These are phyloP conservation scores for Anastrepha ludens DNA, from an alignment of 1,140 invertebrate genomes.

Conservation along the genomic window DNA sequence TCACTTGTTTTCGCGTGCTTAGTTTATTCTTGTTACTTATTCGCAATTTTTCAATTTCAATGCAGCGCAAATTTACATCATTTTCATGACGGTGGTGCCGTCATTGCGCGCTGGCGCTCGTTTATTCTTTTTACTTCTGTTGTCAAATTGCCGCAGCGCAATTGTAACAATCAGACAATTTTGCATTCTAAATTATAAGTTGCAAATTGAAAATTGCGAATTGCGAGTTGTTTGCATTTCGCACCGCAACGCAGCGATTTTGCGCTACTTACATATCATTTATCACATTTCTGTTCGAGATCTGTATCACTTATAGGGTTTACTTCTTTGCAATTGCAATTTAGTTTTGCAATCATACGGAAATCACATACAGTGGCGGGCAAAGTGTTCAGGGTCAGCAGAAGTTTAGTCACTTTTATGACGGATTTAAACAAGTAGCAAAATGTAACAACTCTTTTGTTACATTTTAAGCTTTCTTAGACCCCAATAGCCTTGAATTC, in stretches of 20 bases:
- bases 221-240: not conserved
- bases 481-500: too few species aligned
- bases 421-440: too few species aligned
- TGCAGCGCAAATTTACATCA: constrained; percentile 14
- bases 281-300: too few species aligned
- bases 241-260: not conserved
- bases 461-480: too few species aligned
- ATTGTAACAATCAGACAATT: not conserved
- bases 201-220: constrained; percentile 10
- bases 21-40: not conserved
- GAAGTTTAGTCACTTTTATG: too few species aligned
- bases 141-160: not conserved
- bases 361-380: too few species aligned
- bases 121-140: not conserved
- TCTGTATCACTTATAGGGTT: too few species aligned
- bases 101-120: not conserved
- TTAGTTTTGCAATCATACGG: too few species aligned
- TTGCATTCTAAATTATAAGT: constrained; percentile 13
- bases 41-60: constrained; percentile 31
- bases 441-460: too few species aligned
- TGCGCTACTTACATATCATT: too few species aligned
- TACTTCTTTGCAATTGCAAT: too few species aligned
- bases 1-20: constrained; percentile 22
- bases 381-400: too few species aligned
- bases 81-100: constrained; percentile 10